Evolutionary conservation across 2,797 vertebrate species (phyloP).

Genomic region (Pseudocheirus occidentalis): DNA sequence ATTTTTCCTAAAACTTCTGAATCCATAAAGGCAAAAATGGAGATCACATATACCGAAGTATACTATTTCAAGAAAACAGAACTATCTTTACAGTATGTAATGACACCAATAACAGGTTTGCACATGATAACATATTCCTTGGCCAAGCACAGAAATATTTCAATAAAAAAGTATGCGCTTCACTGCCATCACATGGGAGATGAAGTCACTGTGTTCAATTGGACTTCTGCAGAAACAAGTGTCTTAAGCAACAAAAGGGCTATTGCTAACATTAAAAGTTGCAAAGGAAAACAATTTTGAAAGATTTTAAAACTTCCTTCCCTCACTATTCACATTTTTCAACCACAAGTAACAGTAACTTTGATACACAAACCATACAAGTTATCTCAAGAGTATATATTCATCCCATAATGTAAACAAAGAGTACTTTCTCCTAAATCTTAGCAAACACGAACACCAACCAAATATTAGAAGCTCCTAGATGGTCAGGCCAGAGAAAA

Average conservation of each 20-base stretch:
- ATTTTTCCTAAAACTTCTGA: constrained; percentile 35
- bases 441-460: constrained; percentile 6
- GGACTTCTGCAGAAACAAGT: constrained; percentile 13
- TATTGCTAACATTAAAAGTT: neutral
- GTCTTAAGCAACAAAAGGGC: neutral
- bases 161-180: constrained; percentile 21
- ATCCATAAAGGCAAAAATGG: neutral
- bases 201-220: neutral
- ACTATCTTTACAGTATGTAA: constrained; percentile 83
- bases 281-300: neutral
- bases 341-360: neutral
- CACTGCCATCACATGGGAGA: neutral
- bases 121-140: constrained; percentile 84
- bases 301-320: neutral
- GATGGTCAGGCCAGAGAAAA: neutral
- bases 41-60: neutral
- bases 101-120: constrained; percentile 80
- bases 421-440: neutral
- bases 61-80: constrained; percentile 82
- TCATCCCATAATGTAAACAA: neutral
- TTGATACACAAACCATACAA: neutral
- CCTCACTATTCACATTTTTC: neutral
- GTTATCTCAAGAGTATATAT: accelerated
- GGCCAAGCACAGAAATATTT: constrained; percentile 76
- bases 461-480: constrained; percentile 16